Conservation (phyloP, 2,888 invertebrate genomes). For the Eumerus sabulonum region DNA sequence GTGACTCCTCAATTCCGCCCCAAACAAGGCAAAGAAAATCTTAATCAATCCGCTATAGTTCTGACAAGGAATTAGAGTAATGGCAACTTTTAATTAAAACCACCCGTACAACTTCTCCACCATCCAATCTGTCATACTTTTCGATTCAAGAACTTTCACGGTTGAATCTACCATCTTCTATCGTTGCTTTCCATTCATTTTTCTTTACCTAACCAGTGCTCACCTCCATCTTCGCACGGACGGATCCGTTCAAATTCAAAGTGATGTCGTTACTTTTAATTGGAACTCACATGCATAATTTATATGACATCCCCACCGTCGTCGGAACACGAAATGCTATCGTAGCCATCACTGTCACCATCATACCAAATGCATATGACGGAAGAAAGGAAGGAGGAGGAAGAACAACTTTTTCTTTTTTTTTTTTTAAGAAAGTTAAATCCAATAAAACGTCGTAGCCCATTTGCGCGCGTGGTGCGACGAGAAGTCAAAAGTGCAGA, state of each 20-base stretch:
- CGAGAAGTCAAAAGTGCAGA: background rate
- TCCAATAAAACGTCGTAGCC: slow-evolving; percentile 15
- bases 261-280: slow-evolving; percentile 48
- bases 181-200: slow-evolving; percentile 7
- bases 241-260: background rate
- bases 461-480: background rate
- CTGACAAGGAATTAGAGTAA: too few species aligned
- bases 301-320: slow-evolving; percentile 4
- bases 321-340: background rate
- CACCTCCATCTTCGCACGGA: too few species aligned
- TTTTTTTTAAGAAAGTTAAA: background rate
- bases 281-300: slow-evolving; percentile 42
- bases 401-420: too few species aligned
- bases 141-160: too few species aligned
- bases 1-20: too few species aligned
- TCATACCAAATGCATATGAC: slow-evolving; percentile 16
- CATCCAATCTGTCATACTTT: too few species aligned
- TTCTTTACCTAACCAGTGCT: background rate
- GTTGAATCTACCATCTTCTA: background rate
- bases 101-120: too few species aligned
- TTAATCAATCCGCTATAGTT: too few species aligned
- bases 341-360: background rate
- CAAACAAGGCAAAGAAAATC: too few species aligned
- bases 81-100: too few species aligned
- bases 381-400: background rate